phyloP scores from a whole-genome alignment of 1,140 invertebrate genomes.

The Caligus rogercresseyi region DNA sequence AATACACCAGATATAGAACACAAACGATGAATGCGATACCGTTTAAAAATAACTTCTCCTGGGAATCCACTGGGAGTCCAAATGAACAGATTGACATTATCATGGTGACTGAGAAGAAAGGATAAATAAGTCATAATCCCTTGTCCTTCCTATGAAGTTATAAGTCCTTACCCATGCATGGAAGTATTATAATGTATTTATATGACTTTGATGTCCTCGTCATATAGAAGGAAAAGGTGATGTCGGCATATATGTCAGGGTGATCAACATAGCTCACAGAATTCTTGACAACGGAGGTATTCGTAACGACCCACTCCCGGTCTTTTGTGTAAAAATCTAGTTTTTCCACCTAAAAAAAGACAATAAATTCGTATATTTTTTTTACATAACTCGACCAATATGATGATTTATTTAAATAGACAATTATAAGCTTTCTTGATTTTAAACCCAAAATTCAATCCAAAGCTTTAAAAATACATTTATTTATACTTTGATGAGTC shows the following conservation, averaged over 20 bases:
- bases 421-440: too few relatives aligned
- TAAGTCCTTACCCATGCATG: conserved; percentile 7
- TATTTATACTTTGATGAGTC: too few relatives aligned
- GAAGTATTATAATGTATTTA: conserved; percentile 1
- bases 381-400: not conserved
- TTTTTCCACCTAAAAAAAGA: conserved; percentile 1
- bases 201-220: conserved; percentile 1
- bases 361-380: conserved; percentile 1
- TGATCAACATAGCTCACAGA: conserved; percentile 11
- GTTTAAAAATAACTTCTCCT: conserved; percentile 1
- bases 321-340: conserved; percentile 14
- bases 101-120: conserved; percentile 1
- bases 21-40: not conserved
- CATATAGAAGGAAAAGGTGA: conserved; percentile 10
- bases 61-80: not conserved
- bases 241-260: conserved; percentile 16
- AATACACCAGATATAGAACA: conserved; percentile 3
- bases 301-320: conserved; percentile 19
- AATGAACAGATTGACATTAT: conserved; percentile 12
- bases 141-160: not conserved
- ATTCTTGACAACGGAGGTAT: conserved; percentile 7
- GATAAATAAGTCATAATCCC: not conserved
- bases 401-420: too few relatives aligned
- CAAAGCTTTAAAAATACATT: too few relatives aligned
- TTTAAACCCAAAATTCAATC: too few relatives aligned